phyloP scores from a whole-genome alignment of 2,888 invertebrate genomes.

The Allygus modestus region DNA sequence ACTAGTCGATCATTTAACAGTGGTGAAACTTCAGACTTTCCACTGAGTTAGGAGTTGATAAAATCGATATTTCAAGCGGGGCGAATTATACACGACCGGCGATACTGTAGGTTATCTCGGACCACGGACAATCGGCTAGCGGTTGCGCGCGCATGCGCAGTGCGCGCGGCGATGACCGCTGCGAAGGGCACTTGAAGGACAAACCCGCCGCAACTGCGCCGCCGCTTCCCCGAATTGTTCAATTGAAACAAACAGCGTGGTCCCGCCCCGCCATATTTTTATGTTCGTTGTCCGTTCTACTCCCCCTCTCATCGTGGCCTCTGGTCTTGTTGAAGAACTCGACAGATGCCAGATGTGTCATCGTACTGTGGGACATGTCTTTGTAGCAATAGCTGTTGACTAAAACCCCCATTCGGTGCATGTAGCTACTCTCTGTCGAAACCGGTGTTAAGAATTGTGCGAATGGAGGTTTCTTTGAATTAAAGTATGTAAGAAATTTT shows the following conservation, averaged over 20 bases:
- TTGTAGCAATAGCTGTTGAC: neutral
- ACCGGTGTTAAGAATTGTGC: no score
- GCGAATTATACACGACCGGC: neutral
- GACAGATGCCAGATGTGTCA: neutral
- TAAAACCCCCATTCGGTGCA: no score
- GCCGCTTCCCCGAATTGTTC: conserved; percentile 43
- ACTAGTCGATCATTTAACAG: neutral
- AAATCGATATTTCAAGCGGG: neutral
- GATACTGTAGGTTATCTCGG: neutral
- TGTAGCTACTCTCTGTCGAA: no score
- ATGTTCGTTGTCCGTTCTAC: conserved; percentile 34
- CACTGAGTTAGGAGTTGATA: neutral
- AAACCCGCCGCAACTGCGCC: conserved; percentile 12
- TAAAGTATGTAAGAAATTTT: no score
- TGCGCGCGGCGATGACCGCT: neutral
- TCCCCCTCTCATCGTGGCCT: neutral
- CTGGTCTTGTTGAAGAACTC: no score
- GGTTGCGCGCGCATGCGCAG: conserved; percentile 21
- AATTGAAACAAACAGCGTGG: conserved; percentile 47
- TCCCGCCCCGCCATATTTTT: conserved; percentile 53
- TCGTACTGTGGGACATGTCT: neutral
- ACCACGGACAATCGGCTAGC: conserved; percentile 37
- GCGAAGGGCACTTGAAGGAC: conserved; percentile 20
- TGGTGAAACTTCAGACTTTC: neutral
- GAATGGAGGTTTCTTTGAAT: no score